Conservation (phyloP, 2,113 vertebrate species). For the Clarias macrocephalus region DNA sequence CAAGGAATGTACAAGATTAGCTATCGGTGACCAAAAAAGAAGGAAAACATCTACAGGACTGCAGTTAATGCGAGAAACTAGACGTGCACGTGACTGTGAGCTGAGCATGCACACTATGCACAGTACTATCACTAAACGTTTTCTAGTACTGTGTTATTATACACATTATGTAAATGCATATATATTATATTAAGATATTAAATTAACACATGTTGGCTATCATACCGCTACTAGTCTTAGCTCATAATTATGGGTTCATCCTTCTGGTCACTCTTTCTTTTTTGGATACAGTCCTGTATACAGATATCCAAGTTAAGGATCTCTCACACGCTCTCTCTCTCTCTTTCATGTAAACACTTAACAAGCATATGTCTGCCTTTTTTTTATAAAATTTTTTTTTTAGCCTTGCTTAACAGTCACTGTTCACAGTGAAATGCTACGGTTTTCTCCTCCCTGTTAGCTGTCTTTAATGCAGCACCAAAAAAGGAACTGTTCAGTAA, state of each 20-base stretch:
- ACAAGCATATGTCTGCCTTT: slow-evolving; percentile 23
- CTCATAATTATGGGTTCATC: neutral
- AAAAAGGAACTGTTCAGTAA: slow-evolving; percentile 72
- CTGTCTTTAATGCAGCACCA: slow-evolving; percentile 61
- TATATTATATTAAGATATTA: neutral
- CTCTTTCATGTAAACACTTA: slow-evolving; percentile 43
- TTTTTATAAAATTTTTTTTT: neutral
- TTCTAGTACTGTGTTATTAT: neutral
- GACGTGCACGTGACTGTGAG: neutral
- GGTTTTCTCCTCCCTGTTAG: slow-evolving; percentile 41
- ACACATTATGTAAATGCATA: neutral
- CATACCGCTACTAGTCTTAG: slow-evolving; percentile 1
- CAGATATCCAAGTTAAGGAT: neutral
- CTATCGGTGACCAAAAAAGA: slow-evolving; percentile 17
- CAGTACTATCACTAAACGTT: neutral
- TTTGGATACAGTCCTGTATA: slow-evolving; percentile 22
- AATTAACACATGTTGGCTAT: neutral
- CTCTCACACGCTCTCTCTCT: neutral
- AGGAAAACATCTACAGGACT: neutral
- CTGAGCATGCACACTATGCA: neutral
- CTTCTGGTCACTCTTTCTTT: neutral
- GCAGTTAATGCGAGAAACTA: neutral
- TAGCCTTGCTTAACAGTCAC: slow-evolving; percentile 16
- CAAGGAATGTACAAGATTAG: slow-evolving; percentile 48
- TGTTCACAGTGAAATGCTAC: slow-evolving; percentile 38